Conservation (phyloP, 2,113 vertebrate species). For the Echinops telfairi region DNA sequence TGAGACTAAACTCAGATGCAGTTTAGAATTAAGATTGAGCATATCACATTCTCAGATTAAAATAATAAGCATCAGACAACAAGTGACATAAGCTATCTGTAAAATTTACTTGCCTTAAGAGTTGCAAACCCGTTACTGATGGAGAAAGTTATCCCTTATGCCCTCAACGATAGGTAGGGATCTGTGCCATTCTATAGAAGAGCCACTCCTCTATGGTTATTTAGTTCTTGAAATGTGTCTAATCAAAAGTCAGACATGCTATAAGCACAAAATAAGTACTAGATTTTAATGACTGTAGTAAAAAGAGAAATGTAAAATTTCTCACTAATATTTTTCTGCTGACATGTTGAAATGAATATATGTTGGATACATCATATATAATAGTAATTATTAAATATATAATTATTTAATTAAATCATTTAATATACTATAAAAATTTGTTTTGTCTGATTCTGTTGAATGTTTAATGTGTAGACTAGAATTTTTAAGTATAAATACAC, state of each 20-base stretch:
- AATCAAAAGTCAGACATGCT: background rate
- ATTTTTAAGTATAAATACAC: background rate
- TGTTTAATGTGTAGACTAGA: slow-evolving; percentile 29
- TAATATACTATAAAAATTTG: slow-evolving; percentile 2
- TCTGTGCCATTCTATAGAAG: background rate
- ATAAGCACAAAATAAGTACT: background rate
- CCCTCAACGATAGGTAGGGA: background rate
- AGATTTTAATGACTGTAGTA: background rate
- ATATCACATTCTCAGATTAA: background rate
- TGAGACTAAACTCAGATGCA: background rate
- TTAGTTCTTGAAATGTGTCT: background rate
- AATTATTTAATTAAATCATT: background rate
- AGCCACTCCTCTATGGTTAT: rapidly evolving
- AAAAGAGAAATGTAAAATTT: background rate
- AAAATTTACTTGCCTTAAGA: background rate
- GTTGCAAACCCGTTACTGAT: background rate
- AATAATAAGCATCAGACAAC: background rate
- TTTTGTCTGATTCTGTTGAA: background rate
- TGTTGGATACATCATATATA: background rate
- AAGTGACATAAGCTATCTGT: background rate
- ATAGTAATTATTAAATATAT: too few relatives aligned
- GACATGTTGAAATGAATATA: slow-evolving; percentile 28
- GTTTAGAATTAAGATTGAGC: background rate
- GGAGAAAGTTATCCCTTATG: background rate
- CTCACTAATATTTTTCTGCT: background rate